A percentile compares a stretch with the other conserved stretches of the same genome.
These are phyloP conservation scores for Drosophila rhopaloa DNA, from an alignment of 1,140 invertebrate genomes.

Conservation along the genomic window DNA sequence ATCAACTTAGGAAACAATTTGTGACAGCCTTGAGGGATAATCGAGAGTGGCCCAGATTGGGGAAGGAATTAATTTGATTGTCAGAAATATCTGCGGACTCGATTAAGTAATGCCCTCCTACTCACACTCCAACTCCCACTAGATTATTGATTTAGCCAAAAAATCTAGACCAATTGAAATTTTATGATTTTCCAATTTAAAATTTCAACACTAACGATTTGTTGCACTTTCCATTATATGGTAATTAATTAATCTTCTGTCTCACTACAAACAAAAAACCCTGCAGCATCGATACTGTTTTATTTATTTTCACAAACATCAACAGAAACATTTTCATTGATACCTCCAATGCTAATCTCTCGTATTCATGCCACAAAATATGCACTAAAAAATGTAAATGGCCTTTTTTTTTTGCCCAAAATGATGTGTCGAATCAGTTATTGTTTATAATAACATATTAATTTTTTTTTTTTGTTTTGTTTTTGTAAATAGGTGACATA, in stretches of 20 bases:
- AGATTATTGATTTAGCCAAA: background rate
- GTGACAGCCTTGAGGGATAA: slow-evolving; percentile 30
- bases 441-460: no score
- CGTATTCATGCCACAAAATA: no score
- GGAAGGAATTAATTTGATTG: background rate
- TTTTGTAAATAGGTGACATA: no score
- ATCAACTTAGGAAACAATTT: slow-evolving; percentile 38
- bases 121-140: background rate
- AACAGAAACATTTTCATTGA: no score
- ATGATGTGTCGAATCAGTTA: no score
- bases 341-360: no score
- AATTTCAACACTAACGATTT: background rate
- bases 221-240: background rate
- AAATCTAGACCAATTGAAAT: background rate
- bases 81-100: slow-evolving; percentile 6
- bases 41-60: slow-evolving; percentile 20
- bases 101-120: slow-evolving; percentile 4
- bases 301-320: no score
- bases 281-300: no score
- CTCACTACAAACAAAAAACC: no score
- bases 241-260: background rate
- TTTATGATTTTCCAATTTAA: background rate
- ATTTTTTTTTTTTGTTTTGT: no score
- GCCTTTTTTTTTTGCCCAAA: background rate
- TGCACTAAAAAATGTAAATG: no score